phyloP scores from a whole-genome alignment of 2,113 vertebrate species.

The Xiphophorus couchianus region DNA sequence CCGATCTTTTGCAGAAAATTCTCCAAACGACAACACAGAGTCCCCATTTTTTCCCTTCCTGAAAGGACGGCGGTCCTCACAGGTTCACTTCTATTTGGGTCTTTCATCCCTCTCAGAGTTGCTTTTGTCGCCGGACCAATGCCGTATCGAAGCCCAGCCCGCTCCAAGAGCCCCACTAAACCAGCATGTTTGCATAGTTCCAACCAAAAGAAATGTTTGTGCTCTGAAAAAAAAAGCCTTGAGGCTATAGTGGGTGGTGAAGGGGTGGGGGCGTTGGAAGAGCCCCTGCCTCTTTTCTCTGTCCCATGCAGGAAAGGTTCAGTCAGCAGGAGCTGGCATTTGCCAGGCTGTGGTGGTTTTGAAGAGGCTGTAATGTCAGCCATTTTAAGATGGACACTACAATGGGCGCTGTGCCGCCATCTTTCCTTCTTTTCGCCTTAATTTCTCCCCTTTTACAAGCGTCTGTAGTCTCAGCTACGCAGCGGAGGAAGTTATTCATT shows the following conservation, averaged over 20 bases:
- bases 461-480: conserved; percentile 70
- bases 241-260: conserved; percentile 46
- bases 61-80: conserved; percentile 35
- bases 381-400: conserved; percentile 80
- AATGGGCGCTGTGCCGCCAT: conserved; percentile 76
- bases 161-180: conserved; percentile 66
- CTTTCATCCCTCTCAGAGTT: conserved; percentile 60
- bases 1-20: conserved; percentile 45
- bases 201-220: conserved; percentile 68
- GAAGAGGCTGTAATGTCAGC: conserved; percentile 75
- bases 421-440: conserved; percentile 74
- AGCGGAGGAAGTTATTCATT: conserved; percentile 71
- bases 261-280: conserved; percentile 47
- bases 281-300: conserved; percentile 69
- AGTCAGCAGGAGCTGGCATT: conserved; percentile 78
- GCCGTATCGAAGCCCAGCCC: conserved; percentile 54
- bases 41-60: conserved; percentile 34
- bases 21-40: conserved; percentile 27
- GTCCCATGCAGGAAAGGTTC: conserved; percentile 70
- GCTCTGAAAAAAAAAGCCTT: conserved; percentile 25
- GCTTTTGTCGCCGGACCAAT: conserved; percentile 69
- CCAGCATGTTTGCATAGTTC: conserved; percentile 77
- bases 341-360: conserved; percentile 67
- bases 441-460: conserved; percentile 63
- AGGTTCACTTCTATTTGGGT: conserved; percentile 59